Conservation (phyloP, 2,113 vertebrate species). For the Gopherus flavomarginatus region DNA sequence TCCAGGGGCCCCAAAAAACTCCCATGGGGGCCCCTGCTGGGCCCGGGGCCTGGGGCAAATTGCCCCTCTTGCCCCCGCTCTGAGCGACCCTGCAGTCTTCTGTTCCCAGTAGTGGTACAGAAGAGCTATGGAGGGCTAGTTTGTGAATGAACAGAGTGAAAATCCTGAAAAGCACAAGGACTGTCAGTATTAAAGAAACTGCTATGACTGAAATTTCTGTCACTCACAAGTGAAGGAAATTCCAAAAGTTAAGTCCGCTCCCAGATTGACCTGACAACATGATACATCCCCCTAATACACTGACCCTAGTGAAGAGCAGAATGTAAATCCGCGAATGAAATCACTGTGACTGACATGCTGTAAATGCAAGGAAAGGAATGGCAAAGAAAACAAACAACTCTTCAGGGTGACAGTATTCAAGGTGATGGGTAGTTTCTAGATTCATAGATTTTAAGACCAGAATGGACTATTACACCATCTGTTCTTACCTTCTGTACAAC, state of each 20-base stretch:
- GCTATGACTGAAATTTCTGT: too few species aligned
- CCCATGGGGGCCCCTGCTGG: too few species aligned
- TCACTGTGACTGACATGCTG: fast-evolving
- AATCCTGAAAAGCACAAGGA: neutral
- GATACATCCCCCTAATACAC: neutral
- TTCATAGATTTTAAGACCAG: neutral
- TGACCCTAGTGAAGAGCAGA: neutral
- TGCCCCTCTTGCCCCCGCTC: too few species aligned
- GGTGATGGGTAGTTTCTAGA: neutral
- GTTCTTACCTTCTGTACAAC: neutral
- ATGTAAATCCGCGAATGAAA: neutral
- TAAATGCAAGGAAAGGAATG: neutral
- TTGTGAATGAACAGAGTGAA: neutral
- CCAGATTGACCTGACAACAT: neutral
- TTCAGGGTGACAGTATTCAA: neutral
- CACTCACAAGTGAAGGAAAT: neutral
- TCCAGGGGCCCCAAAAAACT: too few species aligned
- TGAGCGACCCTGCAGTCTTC: neutral
- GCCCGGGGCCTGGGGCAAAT: too few species aligned
- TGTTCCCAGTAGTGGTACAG: neutral
- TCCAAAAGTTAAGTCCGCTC: neutral
- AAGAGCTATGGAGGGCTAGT: neutral
- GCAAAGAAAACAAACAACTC: neutral
- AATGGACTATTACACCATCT: neutral
- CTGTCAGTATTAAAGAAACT: too few species aligned